Evolutionary conservation across 2,797 vertebrate species (phyloP).

Genomic region (Cottoperca gobio): DNA sequence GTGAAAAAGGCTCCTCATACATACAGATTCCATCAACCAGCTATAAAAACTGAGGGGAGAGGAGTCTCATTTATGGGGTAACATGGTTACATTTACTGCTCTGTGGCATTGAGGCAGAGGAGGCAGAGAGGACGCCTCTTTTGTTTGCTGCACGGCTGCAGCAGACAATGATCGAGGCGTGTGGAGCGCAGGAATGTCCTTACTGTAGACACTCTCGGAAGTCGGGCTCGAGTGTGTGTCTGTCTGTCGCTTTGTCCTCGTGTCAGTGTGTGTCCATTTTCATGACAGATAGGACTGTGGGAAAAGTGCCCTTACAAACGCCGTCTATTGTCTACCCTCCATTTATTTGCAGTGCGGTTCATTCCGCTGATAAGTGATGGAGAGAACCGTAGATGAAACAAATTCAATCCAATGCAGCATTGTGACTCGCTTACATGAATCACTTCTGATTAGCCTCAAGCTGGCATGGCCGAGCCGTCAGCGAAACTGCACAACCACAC

Average conservation of each 20-base stretch:
- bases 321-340: conserved; percentile 70
- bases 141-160: conserved; percentile 67
- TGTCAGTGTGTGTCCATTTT: conserved; percentile 82
- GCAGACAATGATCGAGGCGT: conserved; percentile 76
- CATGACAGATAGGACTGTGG: conserved; percentile 81
- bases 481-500: conserved; percentile 56
- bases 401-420: conserved; percentile 77
- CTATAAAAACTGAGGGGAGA: conserved; percentile 75
- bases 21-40: conserved; percentile 71
- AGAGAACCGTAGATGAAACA: conserved; percentile 80
- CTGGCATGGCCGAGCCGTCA: conserved; percentile 65
- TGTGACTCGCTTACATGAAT: conserved; percentile 79
- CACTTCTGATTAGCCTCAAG: conserved; percentile 85
- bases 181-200: conserved; percentile 76
- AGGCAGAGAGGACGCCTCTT: conserved; percentile 70
- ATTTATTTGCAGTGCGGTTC: conserved; percentile 72
- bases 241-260: conserved; percentile 78
- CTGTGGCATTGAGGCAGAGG: conserved; percentile 71
- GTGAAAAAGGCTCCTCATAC: conserved; percentile 73
- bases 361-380: conserved; percentile 73
- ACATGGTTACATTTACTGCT: conserved; percentile 77
- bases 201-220: conserved; percentile 83
- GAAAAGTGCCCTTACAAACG: conserved; percentile 81
- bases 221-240: conserved; percentile 73
- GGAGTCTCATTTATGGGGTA: conserved; percentile 70